A percentile compares a stretch with the other conserved stretches of the same genome.
phyloP scores from a whole-genome alignment of 2,113 vertebrate species.

The Mobula hypostoma region DNA sequence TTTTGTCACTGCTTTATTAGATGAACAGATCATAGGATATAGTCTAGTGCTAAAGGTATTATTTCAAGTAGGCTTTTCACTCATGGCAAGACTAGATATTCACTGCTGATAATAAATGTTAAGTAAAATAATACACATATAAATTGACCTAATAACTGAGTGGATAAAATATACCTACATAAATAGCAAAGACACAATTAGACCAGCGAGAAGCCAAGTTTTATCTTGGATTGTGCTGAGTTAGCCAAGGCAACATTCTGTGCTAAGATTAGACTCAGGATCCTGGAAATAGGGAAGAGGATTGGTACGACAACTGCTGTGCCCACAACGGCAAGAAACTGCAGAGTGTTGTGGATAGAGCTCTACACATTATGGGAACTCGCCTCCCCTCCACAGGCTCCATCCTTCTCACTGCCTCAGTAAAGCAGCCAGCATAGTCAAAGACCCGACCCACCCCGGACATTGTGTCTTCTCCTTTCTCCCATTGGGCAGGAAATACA shows the following conservation, averaged over 20 bases:
- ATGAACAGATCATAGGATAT: background rate
- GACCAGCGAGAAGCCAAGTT: background rate
- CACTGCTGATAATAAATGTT: background rate
- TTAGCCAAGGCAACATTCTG: background rate
- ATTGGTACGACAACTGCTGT: background rate
- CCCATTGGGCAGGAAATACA: no score
- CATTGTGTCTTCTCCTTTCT: no score
- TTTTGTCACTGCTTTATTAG: background rate
- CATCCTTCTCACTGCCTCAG: no score
- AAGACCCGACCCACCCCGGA: no score
- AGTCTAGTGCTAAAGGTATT: no score
- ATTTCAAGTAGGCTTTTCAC: background rate
- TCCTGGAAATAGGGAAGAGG: background rate
- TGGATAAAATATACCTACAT: background rate
- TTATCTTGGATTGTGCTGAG: background rate
- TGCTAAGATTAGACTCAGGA: background rate
- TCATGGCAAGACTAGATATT: background rate
- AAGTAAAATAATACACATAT: background rate
- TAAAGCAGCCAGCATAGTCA: no score
- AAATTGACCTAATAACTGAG: background rate
- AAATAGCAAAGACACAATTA: background rate
- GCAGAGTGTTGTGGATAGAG: no score
- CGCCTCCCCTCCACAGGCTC: no score
- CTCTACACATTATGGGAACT: no score
- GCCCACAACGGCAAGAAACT: no score